These are phyloP conservation scores for Sebastes fasciatus DNA, from an alignment of 2,113 vertebrate species.

Conservation along the genomic window DNA sequence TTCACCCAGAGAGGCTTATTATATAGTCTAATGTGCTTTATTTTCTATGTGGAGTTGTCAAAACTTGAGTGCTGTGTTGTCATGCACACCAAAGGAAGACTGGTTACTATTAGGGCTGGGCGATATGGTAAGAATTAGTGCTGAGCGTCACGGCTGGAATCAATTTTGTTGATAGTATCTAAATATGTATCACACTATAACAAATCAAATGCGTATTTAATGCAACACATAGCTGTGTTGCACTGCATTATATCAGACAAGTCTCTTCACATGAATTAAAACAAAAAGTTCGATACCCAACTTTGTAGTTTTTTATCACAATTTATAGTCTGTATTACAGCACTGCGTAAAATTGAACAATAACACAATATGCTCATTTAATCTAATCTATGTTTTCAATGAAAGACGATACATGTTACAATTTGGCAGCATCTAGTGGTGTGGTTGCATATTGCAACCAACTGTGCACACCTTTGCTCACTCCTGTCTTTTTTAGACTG, in stretches of 20 bases:
- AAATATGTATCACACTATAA: not conserved
- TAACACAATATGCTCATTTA: not conserved
- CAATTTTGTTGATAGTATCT: not conserved
- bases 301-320: not conserved
- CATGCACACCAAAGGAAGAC: constrained; percentile 16
- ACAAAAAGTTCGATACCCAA: not conserved
- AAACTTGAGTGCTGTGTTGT: constrained; percentile 23
- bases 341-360: not conserved
- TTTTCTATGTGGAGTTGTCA: constrained; percentile 41
- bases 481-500: too few species aligned
- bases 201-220: not conserved
- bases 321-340: not conserved
- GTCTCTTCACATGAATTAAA: not conserved
- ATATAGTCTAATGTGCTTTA: constrained; percentile 49
- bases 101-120: constrained; percentile 7
- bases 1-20: constrained; percentile 44
- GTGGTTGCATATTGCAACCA: too few species aligned
- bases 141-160: constrained; percentile 2
- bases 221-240: not conserved
- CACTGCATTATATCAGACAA: not conserved
- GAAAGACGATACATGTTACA: not conserved
- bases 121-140: not conserved
- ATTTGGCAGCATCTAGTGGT: too few species aligned
- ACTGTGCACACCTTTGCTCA: too few species aligned
- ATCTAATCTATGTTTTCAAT: not conserved